phyloP scores from a whole-genome alignment of 2,113 vertebrate genomes.

The Ploceus nigricollis region DNA sequence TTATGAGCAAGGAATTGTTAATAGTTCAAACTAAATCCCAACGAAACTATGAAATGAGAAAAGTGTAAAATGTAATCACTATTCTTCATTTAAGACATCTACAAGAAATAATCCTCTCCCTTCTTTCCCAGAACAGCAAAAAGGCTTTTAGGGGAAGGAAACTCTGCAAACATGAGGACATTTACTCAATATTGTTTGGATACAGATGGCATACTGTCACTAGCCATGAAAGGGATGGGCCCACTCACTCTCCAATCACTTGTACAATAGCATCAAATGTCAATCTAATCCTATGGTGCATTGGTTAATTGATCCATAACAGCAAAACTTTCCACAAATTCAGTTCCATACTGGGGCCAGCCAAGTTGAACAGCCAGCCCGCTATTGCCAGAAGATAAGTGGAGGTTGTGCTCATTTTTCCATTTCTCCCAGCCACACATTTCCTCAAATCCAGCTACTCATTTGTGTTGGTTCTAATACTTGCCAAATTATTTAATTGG shows the following conservation, averaged over 20 bases:
- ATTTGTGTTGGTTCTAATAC: background rate
- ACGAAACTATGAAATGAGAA: background rate
- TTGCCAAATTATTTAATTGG: background rate
- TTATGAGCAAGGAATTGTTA: background rate
- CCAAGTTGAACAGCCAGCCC: background rate
- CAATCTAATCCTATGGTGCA: background rate
- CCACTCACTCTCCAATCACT: background rate
- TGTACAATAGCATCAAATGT: background rate
- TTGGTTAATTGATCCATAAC: background rate
- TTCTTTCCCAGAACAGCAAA: background rate
- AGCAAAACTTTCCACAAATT: background rate
- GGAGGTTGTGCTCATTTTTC: background rate
- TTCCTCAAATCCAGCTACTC: background rate
- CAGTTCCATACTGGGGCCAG: background rate
- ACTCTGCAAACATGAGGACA: background rate
- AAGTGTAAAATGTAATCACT: background rate
- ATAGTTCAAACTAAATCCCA: background rate
- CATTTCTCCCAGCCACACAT: fast-evolving
- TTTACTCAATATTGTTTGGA: background rate
- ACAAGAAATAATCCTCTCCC: background rate
- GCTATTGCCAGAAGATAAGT: background rate
- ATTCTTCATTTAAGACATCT: background rate
- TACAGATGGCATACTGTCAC: background rate
- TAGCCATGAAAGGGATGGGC: background rate
- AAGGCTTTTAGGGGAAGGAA: background rate